These are phyloP conservation scores for Ridgeia piscesae DNA, from an alignment of 1,140 invertebrate genomes.

Conservation along the genomic window DNA sequence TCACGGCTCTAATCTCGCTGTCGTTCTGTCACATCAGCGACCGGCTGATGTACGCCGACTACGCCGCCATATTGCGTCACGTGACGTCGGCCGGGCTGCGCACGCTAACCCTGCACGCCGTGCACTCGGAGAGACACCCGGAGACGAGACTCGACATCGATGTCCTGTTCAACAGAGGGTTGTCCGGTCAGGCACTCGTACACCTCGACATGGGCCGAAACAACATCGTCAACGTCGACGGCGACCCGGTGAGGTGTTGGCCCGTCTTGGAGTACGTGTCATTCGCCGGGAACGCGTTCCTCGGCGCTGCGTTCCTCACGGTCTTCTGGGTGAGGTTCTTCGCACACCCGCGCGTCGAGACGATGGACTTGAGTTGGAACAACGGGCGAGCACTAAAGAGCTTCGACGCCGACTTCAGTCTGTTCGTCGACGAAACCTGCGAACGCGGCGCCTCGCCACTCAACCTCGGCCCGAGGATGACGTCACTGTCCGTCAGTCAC, in stretches of 20 bases:
- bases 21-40: not conserved
- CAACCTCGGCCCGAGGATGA: not conserved
- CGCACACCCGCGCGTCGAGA: not conserved
- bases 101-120: not conserved
- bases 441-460: not conserved
- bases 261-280: not conserved
- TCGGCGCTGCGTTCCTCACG: not conserved
- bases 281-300: not conserved
- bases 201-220: not conserved
- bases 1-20: not conserved
- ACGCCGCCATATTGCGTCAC: not conserved
- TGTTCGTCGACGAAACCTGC: not conserved
- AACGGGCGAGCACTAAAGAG: not conserved
- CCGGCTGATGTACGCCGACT: not conserved
- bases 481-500: not conserved
- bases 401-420: not conserved
- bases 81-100: not conserved
- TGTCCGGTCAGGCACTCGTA: not conserved
- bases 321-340: not conserved
- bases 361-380: not conserved
- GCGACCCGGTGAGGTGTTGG: not conserved
- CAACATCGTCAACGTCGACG: not conserved
- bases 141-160: not conserved
- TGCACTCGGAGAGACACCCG: not conserved
- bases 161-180: not conserved